phyloP scores from a whole-genome alignment of 2,888 invertebrate species.

The Agrochola litura region DNA sequence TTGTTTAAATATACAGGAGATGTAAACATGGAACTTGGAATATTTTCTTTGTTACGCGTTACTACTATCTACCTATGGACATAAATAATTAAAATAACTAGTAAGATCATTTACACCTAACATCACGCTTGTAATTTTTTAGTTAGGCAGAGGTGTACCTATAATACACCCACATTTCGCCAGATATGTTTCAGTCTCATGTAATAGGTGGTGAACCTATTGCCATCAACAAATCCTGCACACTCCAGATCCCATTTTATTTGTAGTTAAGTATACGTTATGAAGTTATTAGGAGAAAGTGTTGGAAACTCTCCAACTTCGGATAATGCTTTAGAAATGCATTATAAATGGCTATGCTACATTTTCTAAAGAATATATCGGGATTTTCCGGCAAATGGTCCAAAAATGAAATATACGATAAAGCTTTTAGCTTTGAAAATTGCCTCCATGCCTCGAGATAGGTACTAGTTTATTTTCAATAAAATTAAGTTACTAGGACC shows the following conservation, averaged over 20 bases:
- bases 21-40: constrained; percentile 20
- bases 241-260: background rate
- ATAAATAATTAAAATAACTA: background rate
- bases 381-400: background rate
- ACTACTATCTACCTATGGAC: background rate
- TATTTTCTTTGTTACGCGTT: constrained; percentile 13
- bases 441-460: background rate
- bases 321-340: constrained; percentile 21
- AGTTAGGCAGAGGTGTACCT: background rate
- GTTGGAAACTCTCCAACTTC: background rate
- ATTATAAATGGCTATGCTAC: background rate
- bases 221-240: background rate
- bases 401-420: background rate
- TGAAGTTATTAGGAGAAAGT: background rate
- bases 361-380: background rate
- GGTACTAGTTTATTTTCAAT: constrained; percentile 3
- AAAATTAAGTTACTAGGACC: constrained; percentile 9
- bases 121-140: background rate
- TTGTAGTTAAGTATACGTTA: background rate
- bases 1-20: constrained; percentile 42
- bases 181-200: background rate
- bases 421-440: constrained; percentile 6
- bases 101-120: background rate
- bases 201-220: too few relatives aligned
- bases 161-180: background rate